These are phyloP conservation scores for Zygothrica quintamaculata DNA, from an alignment of 2,888 invertebrate genomes.

Conservation along the genomic window DNA sequence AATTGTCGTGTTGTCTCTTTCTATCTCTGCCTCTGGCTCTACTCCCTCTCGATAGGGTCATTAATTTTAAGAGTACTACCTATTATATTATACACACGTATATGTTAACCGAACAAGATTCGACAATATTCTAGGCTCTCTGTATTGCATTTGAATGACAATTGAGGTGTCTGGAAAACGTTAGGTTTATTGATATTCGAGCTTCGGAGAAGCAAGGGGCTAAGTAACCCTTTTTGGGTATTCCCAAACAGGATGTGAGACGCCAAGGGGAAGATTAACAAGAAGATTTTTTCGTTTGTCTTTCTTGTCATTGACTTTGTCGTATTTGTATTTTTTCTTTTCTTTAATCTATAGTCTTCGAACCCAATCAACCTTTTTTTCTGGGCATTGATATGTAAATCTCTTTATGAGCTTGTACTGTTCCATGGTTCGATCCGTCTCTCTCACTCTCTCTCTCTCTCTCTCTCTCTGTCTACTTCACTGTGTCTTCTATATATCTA, in stretches of 20 bases:
- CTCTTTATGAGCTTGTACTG: background rate
- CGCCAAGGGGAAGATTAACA: constrained; percentile 50
- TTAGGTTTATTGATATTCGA: constrained; percentile 31
- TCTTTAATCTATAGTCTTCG: constrained; percentile 28
- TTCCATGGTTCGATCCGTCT: constrained; percentile 12
- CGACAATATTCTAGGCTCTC: background rate
- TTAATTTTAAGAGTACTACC: constrained; percentile 63
- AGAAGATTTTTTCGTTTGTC: constrained; percentile 30
- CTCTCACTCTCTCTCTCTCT: constrained; percentile 8
- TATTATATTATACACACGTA: constrained; percentile 5
- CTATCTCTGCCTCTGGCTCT: background rate
- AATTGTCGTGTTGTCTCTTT: constrained; percentile 16
- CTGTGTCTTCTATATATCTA: constrained; percentile 27
- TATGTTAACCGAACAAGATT: background rate
- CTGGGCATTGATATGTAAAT: constrained; percentile 64
- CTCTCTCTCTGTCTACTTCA: constrained; percentile 15
- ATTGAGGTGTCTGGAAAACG: constrained; percentile 38
- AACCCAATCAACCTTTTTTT: constrained; percentile 57
- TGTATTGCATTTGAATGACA: constrained; percentile 65
- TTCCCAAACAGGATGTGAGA: constrained; percentile 45
- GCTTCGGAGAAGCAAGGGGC: constrained; percentile 19
- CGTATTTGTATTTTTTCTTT: constrained; percentile 35
- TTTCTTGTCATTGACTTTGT: constrained; percentile 42
- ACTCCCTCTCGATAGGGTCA: constrained; percentile 46
- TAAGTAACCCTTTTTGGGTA: constrained; percentile 45